A percentile compares a stretch with the other conserved stretches of the same genome.
phyloP scores from a whole-genome alignment of 2,888 invertebrate species.

The Emesis castigata region DNA sequence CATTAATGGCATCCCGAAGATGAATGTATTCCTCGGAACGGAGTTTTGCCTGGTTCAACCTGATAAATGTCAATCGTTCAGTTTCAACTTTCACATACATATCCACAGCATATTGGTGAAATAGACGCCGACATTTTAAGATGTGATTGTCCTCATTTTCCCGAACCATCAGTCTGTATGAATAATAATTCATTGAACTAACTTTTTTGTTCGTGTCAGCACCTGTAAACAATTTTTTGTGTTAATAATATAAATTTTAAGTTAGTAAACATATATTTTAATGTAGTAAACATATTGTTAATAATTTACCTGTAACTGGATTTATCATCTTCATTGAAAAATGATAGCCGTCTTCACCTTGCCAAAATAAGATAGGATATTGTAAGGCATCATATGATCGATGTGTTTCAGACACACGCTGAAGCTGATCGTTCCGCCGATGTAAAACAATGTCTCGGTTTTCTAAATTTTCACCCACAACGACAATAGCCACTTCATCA shows the following conservation, averaged over 20 bases:
- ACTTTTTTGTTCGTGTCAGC: conserved; percentile 54
- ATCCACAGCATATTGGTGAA: conserved; percentile 56
- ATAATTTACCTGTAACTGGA: not conserved
- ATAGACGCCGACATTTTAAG: conserved; percentile 60
- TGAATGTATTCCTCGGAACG: conserved; percentile 67
- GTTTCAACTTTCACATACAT: conserved; percentile 63
- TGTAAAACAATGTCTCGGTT: not conserved
- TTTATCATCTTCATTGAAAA: not conserved
- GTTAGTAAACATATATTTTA: no score
- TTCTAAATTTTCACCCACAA: not conserved
- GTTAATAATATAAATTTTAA: conserved; percentile 26
- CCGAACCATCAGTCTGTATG: conserved; percentile 66
- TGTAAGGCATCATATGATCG: not conserved
- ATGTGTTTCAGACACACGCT: not conserved
- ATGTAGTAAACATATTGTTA: no score
- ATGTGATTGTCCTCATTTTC: conserved; percentile 60
- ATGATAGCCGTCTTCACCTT: not conserved
- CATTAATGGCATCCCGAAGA: conserved; percentile 64
- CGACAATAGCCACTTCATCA: not conserved
- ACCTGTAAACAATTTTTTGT: conserved; percentile 53
- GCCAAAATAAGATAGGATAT: not conserved
- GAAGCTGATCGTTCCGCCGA: not conserved
- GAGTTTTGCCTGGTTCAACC: conserved; percentile 59
- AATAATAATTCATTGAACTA: conserved; percentile 63
- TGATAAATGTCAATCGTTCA: conserved; percentile 61